These are phyloP conservation scores for Onthophagus sagittarius DNA, from an alignment of 2,888 invertebrate genomes.

Conservation along the genomic window DNA sequence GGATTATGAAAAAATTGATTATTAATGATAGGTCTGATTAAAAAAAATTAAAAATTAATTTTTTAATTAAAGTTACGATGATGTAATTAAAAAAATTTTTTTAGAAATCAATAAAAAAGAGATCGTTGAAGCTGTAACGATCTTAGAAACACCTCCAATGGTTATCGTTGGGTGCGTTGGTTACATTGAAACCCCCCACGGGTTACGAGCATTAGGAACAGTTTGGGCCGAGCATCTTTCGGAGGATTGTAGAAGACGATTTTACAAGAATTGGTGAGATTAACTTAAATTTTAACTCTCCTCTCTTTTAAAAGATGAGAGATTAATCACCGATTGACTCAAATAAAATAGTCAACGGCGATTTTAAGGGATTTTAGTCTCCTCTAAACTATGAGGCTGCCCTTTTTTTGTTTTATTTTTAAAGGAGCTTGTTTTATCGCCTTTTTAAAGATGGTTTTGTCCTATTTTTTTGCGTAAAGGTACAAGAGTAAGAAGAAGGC, in stretches of 20 bases:
- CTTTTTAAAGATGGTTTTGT: background rate
- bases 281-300: slow-evolving; percentile 38
- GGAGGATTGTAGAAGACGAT: slow-evolving; percentile 96
- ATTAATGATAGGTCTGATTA: slow-evolving; percentile 4
- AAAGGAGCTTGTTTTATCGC: slow-evolving; percentile 8
- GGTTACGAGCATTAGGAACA: slow-evolving; percentile 89
- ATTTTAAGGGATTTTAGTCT: slow-evolving; percentile 50
- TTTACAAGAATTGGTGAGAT: slow-evolving; percentile 98
- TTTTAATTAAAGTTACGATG: background rate
- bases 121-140: slow-evolving; percentile 97
- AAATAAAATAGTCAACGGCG: slow-evolving; percentile 33
- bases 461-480: slow-evolving; percentile 58
- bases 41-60: slow-evolving; percentile 16
- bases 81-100: slow-evolving; percentile 31
- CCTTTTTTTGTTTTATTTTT: slow-evolving; percentile 49
- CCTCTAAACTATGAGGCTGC: slow-evolving; percentile 72
- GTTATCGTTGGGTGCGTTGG: slow-evolving; percentile 96
- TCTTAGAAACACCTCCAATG: slow-evolving; percentile 98
- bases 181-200: slow-evolving; percentile 98
- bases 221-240: slow-evolving; percentile 99
- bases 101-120: slow-evolving; percentile 99
- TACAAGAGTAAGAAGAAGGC: slow-evolving; percentile 99
- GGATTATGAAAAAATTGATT: background rate
- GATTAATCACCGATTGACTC: slow-evolving; percentile 15
- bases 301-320: slow-evolving; percentile 8